Evolutionary conservation across 2,113 vertebrate species (phyloP), one percentile per base, ranked within the genome.

Genomic region (Sterrhoptilus dennistouni): DNA sequence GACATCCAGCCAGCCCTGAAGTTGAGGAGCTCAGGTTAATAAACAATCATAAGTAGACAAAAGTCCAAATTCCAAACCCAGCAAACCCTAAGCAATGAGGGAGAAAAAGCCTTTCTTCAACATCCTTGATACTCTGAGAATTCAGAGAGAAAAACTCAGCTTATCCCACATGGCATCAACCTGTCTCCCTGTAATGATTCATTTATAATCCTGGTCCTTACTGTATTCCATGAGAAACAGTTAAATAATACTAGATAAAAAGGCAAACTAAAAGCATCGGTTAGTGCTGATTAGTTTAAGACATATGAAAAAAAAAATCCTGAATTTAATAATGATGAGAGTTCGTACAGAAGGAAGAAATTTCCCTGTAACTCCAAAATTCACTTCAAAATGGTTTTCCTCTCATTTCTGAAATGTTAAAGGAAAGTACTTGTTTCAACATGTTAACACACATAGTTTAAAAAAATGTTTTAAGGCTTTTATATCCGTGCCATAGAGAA

Each of bases 1-100:
- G 76, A 66, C 45, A 54, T 12, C 38, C 12, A n/a, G 59, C 53
- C 54, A 65, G 79, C 35, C 53, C 66, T 49, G 75, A 86, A 76
- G 61, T 13, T 1, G 0, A 74, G 50, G 17, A 83, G 75, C 23
- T 85, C n/a, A 40, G 76, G 92, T 96, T 95, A 96, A 95, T 94
- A 74, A 57, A 89, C 74, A 95, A 83, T 90, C 84, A 47, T 14
- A 38, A 5, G 50, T 47, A 94, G 38, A 21, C 79, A 64, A 69
- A 80, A 75, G 93, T 90, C 83, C 88, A 94, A 88, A 95, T 54
- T 95, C 93, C 93, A 96, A 88, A 80, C 10, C 49, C 20, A 63
- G 11, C 75, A 83, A 75, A 90, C 33, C 44, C 68, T 12, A 54
- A 89, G 88, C 21, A 49, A 49, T 7, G 23, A 40, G 31, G 40